Evolutionary conservation across 1,140 invertebrate species (phyloP).

Genomic region (Coenobita brevimanus): DNA sequence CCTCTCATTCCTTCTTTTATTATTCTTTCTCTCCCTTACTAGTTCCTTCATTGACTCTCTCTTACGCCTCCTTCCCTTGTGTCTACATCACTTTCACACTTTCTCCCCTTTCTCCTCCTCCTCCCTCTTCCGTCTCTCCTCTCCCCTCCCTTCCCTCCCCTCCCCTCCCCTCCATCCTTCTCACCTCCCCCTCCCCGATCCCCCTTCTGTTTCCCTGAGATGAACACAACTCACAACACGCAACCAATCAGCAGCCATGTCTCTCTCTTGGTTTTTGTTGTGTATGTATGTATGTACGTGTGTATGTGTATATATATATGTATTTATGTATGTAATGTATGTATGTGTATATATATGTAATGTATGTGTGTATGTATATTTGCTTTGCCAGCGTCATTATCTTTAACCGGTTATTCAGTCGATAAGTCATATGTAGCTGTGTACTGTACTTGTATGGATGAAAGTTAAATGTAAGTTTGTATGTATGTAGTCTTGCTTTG

Average conservation of each 20-base stretch:
- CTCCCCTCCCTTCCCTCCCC: neutral
- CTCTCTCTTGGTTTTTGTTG: neutral
- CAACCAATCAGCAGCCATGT: neutral
- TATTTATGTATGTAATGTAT: slow-evolving; percentile 18
- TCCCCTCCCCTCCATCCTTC: neutral
- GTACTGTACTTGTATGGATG: no score
- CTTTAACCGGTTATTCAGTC: no score
- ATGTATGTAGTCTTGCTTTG: no score
- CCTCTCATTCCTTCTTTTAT: neutral
- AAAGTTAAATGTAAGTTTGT: no score
- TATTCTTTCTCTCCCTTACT: neutral
- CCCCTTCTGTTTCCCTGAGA: slow-evolving; percentile 12
- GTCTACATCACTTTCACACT: neutral
- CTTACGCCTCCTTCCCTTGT: neutral
- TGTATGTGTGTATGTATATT: neutral
- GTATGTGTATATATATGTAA: slow-evolving; percentile 26
- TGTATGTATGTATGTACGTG: slow-evolving; percentile 18
- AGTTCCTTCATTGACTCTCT: neutral
- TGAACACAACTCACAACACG: slow-evolving; percentile 12
- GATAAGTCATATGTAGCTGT: no score
- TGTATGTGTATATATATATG: slow-evolving; percentile 25
- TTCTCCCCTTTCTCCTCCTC: neutral
- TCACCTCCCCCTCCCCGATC: neutral
- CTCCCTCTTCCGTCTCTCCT: neutral
- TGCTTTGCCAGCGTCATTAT: neutral